phyloP scores from a whole-genome alignment of 2,797 vertebrate species.

The Malurus leucopterus region DNA sequence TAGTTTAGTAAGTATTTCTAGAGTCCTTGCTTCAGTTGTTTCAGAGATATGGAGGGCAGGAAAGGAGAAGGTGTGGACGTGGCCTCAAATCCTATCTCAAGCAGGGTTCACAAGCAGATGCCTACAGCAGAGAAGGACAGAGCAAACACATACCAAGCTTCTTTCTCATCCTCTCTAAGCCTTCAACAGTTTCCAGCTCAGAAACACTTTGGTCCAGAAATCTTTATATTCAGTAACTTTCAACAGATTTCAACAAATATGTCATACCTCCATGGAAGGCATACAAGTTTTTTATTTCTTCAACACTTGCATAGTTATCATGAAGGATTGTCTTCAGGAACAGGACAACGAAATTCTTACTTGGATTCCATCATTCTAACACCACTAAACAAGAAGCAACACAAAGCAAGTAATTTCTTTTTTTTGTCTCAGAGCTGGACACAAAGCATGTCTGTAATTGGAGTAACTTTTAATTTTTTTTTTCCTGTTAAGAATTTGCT shows the following conservation, averaged over 20 bases:
- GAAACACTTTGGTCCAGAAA: not conserved
- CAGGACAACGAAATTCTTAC: not conserved
- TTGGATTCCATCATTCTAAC: not conserved
- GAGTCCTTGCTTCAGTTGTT: not conserved
- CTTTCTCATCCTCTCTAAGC: not conserved
- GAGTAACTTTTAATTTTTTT: not conserved
- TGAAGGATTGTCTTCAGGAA: not conserved
- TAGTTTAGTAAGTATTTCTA: not conserved
- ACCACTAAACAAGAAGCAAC: not conserved
- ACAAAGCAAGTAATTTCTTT: not conserved
- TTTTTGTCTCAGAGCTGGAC: not conserved
- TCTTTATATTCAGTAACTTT: not conserved
- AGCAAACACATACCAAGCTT: accelerated
- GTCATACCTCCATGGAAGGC: not conserved
- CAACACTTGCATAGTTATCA: not conserved
- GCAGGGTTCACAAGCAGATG: not conserved
- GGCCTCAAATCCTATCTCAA: not conserved
- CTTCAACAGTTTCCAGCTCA: not conserved
- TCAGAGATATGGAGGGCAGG: not conserved
- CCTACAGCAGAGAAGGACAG: not conserved
- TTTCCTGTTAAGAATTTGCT: not conserved
- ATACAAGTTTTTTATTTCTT: not conserved
- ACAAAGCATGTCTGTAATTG: not conserved
- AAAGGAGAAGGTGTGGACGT: not conserved
- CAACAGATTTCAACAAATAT: not conserved